Evolutionary conservation across 2,113 vertebrate species (phyloP).

Genomic region (Strigops habroptila): DNA sequence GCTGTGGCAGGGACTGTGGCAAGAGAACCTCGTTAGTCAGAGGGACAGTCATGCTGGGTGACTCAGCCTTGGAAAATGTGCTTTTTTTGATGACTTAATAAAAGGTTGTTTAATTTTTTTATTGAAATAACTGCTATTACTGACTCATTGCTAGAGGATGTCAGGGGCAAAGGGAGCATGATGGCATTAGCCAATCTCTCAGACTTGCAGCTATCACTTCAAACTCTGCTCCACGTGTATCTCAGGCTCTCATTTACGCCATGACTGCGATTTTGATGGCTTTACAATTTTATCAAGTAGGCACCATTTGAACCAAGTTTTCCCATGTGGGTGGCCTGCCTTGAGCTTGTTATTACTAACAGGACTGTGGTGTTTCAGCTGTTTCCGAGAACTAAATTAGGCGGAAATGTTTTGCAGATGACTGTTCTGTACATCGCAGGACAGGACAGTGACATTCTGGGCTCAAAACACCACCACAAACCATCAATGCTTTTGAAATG

Average conservation of each 20-base stretch:
- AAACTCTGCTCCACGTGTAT: background rate
- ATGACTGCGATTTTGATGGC: background rate
- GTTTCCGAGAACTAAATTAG: background rate
- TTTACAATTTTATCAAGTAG: background rate
- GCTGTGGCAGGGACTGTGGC: background rate
- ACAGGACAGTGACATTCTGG: background rate
- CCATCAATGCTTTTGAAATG: background rate
- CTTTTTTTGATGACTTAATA: constrained; percentile 3
- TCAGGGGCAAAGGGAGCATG: background rate
- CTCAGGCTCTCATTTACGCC: background rate
- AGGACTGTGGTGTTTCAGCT: background rate
- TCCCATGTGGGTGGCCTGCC: background rate
- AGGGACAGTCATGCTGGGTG: background rate
- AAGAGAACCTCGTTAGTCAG: constrained; percentile 23
- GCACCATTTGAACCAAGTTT: background rate
- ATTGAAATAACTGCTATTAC: background rate
- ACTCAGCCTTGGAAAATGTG: constrained; percentile 14
- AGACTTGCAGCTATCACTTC: background rate
- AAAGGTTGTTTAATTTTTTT: background rate
- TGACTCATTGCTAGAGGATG: background rate
- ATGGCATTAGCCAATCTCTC: background rate
- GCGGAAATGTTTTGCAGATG: background rate
- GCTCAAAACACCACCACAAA: background rate
- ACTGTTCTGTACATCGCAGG: background rate
- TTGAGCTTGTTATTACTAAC: background rate